Percentiles rank a stretch among this genome's conserved stretches.
Evolutionary conservation across 1,140 invertebrate species (phyloP).

Genomic region (Ceratina calcarata): DNA sequence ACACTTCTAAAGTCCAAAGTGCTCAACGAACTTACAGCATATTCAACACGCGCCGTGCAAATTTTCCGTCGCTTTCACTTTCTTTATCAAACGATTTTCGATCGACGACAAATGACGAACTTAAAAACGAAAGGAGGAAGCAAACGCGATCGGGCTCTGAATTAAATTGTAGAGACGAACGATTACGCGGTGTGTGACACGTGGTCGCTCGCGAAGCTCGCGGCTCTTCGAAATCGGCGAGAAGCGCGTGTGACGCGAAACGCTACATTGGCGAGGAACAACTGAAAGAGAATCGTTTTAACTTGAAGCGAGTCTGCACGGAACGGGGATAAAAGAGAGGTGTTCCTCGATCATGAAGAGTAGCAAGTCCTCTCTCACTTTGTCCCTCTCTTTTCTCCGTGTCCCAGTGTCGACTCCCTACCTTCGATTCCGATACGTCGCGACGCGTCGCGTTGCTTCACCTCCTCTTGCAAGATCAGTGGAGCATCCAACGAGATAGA

Average conservation of each 20-base stretch:
- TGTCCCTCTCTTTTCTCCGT: conserved; percentile 26
- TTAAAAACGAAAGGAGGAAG: not conserved
- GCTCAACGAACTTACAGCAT: not conserved
- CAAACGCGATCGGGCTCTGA: not conserved
- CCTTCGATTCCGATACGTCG: conserved; percentile 26
- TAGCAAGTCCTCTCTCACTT: conserved; percentile 50
- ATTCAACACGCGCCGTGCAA: conserved; percentile 15
- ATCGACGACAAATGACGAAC: not conserved
- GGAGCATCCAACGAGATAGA: not conserved
- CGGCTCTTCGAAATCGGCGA: conserved; percentile 17
- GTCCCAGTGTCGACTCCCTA: conserved; percentile 3
- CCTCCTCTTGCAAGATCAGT: conserved; percentile 13
- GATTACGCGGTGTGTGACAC: not conserved
- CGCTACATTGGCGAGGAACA: conserved; percentile 71
- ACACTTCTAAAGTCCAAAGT: no score
- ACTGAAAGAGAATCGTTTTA: conserved; percentile 71
- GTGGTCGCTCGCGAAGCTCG: conserved; percentile 13
- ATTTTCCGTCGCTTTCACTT: conserved; percentile 47
- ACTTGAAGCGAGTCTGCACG: conserved; percentile 48
- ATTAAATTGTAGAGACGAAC: not conserved
- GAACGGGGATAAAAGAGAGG: conserved; percentile 71
- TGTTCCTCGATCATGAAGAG: conserved; percentile 68
- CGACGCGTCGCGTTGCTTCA: conserved; percentile 22
- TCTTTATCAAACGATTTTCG: conserved; percentile 8
- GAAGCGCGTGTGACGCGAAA: conserved; percentile 52